phyloP scores from a whole-genome alignment of 2,888 invertebrate species.

The Tanytarsus gracilentus region DNA sequence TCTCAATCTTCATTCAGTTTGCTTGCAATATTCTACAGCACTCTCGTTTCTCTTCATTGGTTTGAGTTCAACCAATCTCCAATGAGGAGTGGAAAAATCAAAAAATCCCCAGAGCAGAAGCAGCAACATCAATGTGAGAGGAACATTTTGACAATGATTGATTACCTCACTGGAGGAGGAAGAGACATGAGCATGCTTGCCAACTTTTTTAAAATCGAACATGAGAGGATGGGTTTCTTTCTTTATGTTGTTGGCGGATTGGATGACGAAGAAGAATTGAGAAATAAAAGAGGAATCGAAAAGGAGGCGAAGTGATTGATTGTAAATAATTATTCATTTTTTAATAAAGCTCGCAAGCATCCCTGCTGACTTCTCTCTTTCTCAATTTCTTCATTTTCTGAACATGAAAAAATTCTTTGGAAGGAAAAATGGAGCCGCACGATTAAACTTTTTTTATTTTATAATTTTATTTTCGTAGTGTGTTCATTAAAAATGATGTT shows the following conservation, averaged over 20 bases:
- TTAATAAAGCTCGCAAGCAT: background rate
- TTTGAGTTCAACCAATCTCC: conserved; percentile 22
- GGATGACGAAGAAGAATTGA: conserved; percentile 1
- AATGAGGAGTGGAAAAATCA: conserved; percentile 15
- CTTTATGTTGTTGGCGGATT: too few species aligned
- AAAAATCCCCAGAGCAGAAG: background rate
- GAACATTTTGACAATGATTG: conserved; percentile 18
- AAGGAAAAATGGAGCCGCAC: conserved; percentile 3
- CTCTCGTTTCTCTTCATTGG: conserved; percentile 12
- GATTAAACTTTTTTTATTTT: background rate
- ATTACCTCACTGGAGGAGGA: background rate
- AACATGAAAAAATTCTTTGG: background rate
- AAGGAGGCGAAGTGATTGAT: conserved; percentile 17
- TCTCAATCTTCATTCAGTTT: background rate
- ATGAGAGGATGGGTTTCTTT: too few species aligned
- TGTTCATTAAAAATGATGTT: conserved; percentile 19
- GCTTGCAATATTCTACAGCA: background rate
- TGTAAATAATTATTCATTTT: conserved; percentile 21
- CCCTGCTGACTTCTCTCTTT: conserved; percentile 17
- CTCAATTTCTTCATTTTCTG: background rate
- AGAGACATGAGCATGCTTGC: too few species aligned
- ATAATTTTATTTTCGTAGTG: background rate
- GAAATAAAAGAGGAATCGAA: background rate
- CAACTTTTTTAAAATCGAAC: too few species aligned
- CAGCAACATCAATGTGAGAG: background rate